A percentile compares a stretch with the other conserved stretches of the same genome.
These are phyloP conservation scores for Thera britannica DNA, from an alignment of 2,888 invertebrate genomes.

Conservation along the genomic window DNA sequence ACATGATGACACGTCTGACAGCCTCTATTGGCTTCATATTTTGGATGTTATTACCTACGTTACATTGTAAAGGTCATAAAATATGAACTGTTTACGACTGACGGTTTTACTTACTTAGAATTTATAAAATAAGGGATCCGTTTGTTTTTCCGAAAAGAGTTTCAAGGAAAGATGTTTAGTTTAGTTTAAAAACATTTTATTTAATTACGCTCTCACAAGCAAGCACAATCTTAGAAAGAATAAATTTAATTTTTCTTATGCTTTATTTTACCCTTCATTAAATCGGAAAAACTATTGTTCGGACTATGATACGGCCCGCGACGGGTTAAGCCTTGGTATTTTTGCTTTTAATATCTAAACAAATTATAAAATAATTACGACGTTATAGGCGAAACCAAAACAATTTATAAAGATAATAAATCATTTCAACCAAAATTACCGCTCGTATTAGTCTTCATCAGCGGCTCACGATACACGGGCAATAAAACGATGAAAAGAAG, in stretches of 20 bases:
- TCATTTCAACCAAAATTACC: conserved; percentile 79
- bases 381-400: conserved; percentile 52
- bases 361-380: conserved; percentile 45
- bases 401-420: conserved; percentile 54
- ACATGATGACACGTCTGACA: conserved; percentile 77
- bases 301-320: background rate
- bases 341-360: background rate
- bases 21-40: conserved; percentile 60
- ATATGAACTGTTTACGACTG: background rate
- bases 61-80: conserved; percentile 9
- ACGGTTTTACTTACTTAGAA: no score
- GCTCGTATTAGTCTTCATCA: conserved; percentile 83
- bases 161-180: no score
- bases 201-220: no score
- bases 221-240: no score
- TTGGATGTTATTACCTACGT: conserved; percentile 25
- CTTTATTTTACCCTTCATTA: no score
- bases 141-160: no score
- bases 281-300: no score
- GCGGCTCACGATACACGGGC: conserved; percentile 68
- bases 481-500: conserved; percentile 83
- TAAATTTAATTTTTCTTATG: no score
- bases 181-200: no score
- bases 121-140: no score
- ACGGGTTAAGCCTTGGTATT: background rate